phyloP scores from a whole-genome alignment of 2,113 vertebrate species.

The Prietella phreatophila region DNA sequence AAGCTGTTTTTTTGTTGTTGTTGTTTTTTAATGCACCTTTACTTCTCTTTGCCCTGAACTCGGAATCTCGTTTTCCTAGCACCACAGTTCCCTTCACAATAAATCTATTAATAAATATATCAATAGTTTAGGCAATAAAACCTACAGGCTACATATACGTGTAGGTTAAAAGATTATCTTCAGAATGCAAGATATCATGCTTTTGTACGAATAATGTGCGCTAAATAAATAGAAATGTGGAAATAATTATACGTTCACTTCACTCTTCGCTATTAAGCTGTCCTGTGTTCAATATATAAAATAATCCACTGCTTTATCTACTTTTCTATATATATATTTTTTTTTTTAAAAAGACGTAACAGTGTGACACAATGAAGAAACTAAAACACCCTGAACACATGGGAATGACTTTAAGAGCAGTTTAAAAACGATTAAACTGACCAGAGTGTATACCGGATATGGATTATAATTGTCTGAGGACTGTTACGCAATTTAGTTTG shows the following conservation, averaged over 20 bases:
- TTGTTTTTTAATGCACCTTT: no score
- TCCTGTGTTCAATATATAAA: not conserved
- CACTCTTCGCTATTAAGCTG: not conserved
- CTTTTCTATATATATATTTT: not conserved
- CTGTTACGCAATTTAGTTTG: not conserved
- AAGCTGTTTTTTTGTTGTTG: not conserved
- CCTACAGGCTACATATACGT: no score
- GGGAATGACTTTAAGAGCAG: not conserved
- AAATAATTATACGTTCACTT: slow-evolving; percentile 5
- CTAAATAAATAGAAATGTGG: not conserved
- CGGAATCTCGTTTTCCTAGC: not conserved
- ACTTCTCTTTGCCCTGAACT: not conserved
- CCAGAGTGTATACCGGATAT: not conserved
- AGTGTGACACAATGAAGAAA: not conserved
- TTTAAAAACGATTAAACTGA: not conserved
- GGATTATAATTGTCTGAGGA: not conserved
- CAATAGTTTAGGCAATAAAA: not conserved
- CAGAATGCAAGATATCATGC: not conserved
- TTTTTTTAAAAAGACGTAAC: not conserved
- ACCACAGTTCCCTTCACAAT: not conserved
- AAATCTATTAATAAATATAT: not conserved
- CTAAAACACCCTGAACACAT: not conserved
- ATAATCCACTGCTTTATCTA: not conserved
- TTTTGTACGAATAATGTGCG: not conserved
- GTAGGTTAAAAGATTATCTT: not conserved